Conservation (phyloP, 2,113 vertebrate genomes). For the Gambusia holbrooki region DNA sequence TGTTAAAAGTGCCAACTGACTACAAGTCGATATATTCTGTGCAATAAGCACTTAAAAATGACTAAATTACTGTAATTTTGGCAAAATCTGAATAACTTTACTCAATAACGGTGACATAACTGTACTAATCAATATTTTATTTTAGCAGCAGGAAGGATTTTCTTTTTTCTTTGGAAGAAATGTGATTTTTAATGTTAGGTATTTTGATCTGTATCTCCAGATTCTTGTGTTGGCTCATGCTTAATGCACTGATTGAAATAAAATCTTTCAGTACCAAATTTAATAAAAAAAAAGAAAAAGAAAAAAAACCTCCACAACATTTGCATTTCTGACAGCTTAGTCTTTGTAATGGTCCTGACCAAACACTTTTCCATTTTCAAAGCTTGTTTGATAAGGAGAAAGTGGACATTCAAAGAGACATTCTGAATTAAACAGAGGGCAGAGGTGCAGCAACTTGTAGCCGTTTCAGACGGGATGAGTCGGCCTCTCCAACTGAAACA, state of each 20-base stretch:
- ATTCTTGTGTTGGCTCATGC: no score
- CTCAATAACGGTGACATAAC: no score
- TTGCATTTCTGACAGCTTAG: conserved; percentile 9
- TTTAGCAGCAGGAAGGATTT: background rate
- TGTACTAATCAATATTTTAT: background rate
- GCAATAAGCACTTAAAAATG: no score
- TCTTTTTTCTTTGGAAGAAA: background rate
- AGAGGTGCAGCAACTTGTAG: conserved; percentile 72
- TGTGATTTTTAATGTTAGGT: background rate
- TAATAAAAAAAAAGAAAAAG: background rate
- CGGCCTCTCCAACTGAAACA: conserved; percentile 75
- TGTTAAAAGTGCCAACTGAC: no score
- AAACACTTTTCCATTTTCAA: conserved; percentile 32
- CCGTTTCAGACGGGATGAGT: conserved; percentile 76
- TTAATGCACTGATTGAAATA: background rate
- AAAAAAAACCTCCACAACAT: background rate
- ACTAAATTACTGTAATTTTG: no score
- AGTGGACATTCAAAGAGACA: conserved; percentile 60
- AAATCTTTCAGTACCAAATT: conserved; percentile 7
- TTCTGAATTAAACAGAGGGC: conserved; percentile 58
- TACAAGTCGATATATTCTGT: no score
- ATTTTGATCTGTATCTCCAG: no score
- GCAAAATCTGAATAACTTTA: no score
- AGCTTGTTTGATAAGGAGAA: conserved; percentile 47
- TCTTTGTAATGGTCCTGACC: conserved; percentile 6